A percentile compares a stretch with the other conserved stretches of the same genome.
phyloP scores from a whole-genome alignment of 2,888 invertebrate genomes.

The Nephrotoma flavescens region DNA sequence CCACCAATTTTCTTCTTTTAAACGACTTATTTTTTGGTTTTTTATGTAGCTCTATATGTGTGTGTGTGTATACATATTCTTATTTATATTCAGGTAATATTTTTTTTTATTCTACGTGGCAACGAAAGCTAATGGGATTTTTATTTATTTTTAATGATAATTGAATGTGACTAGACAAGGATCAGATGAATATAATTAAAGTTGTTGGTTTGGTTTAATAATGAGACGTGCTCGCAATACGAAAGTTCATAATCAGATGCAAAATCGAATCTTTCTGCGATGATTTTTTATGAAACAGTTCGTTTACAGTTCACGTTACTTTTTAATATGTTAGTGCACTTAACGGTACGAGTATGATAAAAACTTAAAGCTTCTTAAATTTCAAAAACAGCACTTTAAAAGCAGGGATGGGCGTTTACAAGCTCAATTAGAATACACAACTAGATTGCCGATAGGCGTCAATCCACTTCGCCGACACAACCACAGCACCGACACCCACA shows the following conservation, averaged over 20 bases:
- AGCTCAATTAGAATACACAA: too few relatives aligned
- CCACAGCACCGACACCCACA: too few relatives aligned
- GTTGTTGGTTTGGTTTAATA: neutral
- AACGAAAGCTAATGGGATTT: neutral
- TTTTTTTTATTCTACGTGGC: neutral
- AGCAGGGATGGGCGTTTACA: too few relatives aligned
- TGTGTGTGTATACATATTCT: neutral
- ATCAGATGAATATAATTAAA: neutral
- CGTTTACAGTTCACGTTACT: too few relatives aligned
- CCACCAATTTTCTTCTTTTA: neutral
- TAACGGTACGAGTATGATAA: too few relatives aligned
- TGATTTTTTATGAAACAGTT: neutral
- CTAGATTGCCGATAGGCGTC: too few relatives aligned
- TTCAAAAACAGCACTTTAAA: too few relatives aligned
- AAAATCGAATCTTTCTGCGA: neutral
- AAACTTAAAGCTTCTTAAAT: too few relatives aligned
- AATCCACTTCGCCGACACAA: too few relatives aligned
- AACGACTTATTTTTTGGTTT: neutral
- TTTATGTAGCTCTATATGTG: neutral
- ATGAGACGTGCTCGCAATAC: neutral
- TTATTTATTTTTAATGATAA: neutral
- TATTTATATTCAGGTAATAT: neutral
- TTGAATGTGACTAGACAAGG: neutral
- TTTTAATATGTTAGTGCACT: too few relatives aligned
- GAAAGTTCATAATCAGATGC: neutral